Conservation (phyloP, 2,797 vertebrate genomes). For the Hippopotamyrus pictus region DNA sequence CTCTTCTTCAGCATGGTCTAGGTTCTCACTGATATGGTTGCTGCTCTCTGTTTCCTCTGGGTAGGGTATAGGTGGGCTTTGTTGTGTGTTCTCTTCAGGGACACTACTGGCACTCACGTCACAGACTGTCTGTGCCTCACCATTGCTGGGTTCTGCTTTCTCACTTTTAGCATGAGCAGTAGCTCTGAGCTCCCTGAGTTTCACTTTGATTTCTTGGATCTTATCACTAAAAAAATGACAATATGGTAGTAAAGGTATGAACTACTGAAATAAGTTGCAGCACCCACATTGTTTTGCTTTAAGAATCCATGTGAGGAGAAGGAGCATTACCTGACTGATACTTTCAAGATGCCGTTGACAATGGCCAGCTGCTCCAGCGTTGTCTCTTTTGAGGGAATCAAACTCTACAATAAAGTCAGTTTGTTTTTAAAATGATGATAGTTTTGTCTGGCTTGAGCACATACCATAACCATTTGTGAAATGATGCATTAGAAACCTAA, state of each 20-base stretch:
- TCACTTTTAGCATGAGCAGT: conserved; percentile 50
- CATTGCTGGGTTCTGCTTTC: not conserved
- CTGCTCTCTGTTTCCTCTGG: conserved; percentile 18
- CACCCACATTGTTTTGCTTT: not conserved
- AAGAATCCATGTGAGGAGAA: not conserved
- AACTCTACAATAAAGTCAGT: conserved; percentile 47
- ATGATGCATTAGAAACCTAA: not conserved
- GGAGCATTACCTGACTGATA: conserved; percentile 58
- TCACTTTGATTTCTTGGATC: conserved; percentile 59
- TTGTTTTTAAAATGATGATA: not conserved
- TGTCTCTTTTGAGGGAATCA: conserved; percentile 55
- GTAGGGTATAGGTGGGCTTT: conserved; percentile 19
- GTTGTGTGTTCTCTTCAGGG: conserved; percentile 30
- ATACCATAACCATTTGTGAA: not conserved
- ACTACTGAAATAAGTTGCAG: not conserved
- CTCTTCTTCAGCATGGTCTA: conserved; percentile 29
- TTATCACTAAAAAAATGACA: conserved; percentile 46
- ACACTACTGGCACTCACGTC: conserved; percentile 30
- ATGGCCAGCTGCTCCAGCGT: conserved; percentile 69
- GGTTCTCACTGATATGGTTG: conserved; percentile 24
- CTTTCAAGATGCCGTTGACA: conserved; percentile 61
- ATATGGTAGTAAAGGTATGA: not conserved
- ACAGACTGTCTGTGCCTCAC: conserved; percentile 22
- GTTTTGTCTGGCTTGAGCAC: not conserved
- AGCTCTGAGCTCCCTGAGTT: conserved; percentile 55